Conservation (phyloP, 2,888 invertebrate species). For the Chrysolina americana region DNA sequence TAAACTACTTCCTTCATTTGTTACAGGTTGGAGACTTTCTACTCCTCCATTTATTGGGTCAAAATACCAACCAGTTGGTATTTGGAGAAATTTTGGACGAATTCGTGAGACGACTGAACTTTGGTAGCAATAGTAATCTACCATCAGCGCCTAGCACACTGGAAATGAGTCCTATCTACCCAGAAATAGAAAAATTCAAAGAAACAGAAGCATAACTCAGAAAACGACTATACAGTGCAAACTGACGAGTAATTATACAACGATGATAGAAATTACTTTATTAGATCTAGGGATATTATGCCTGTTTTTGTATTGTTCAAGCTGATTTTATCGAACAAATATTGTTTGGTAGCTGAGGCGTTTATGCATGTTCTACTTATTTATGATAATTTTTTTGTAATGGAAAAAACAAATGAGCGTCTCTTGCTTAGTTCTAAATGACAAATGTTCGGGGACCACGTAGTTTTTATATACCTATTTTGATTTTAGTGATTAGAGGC, state of each 20-base stretch:
- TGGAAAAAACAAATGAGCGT: slow-evolving; percentile 19
- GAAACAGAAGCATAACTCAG: slow-evolving; percentile 84
- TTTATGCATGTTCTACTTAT: not conserved
- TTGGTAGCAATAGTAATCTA: slow-evolving; percentile 79
- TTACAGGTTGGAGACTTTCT: slow-evolving; percentile 88
- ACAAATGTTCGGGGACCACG: slow-evolving; percentile 10
- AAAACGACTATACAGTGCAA: not conserved
- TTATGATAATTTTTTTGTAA: slow-evolving; percentile 18
- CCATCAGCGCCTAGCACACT: slow-evolving; percentile 90
- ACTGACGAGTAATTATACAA: not conserved
- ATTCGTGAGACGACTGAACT: slow-evolving; percentile 79
- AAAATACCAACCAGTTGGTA: slow-evolving; percentile 87
- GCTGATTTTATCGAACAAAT: not conserved
- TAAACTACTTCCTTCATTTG: no score
- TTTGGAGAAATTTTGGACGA: slow-evolving; percentile 87
- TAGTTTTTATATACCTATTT: slow-evolving; percentile 30
- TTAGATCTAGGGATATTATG: not conserved
- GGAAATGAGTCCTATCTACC: slow-evolving; percentile 90
- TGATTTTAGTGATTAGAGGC: slow-evolving; percentile 27
- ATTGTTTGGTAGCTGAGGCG: not conserved
- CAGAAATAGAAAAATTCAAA: slow-evolving; percentile 84
- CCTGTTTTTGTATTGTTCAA: not conserved
- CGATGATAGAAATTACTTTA: not conserved
- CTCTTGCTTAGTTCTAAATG: slow-evolving; percentile 33
- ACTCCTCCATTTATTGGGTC: slow-evolving; percentile 85